Percentiles rank a stretch among this genome's conserved stretches.
Conservation (phyloP, 1,140 invertebrate species). For the Achroia grisella region DNA sequence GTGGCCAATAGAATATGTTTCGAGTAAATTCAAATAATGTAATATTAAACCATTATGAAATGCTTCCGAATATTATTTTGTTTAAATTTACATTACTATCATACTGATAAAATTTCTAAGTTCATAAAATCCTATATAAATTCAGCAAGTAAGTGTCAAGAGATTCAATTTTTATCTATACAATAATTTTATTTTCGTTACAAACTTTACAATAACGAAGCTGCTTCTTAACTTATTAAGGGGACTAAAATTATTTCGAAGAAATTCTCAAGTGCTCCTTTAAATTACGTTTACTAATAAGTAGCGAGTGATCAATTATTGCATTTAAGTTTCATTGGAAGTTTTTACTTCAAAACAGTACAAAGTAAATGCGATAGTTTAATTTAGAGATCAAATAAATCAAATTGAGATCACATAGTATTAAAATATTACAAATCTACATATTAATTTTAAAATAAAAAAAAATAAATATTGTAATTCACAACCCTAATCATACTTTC, state of each 20-base stretch:
- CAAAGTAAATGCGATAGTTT: slow-evolving; percentile 56
- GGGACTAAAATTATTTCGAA: slow-evolving; percentile 36
- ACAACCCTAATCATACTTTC: slow-evolving; percentile 64
- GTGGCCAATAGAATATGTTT: too few species aligned
- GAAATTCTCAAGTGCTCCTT: slow-evolving; percentile 34
- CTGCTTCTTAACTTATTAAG: slow-evolving; percentile 45
- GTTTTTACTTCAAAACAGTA: slow-evolving; percentile 25
- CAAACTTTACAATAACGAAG: slow-evolving; percentile 32
- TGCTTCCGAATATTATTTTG: slow-evolving; percentile 1
- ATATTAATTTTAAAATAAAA: slow-evolving; percentile 27
- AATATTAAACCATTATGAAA: too few species aligned
- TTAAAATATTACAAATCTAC: slow-evolving; percentile 29
- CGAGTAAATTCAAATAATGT: too few species aligned
- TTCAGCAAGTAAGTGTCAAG: slow-evolving; percentile 33
- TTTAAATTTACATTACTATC: slow-evolving; percentile 16
- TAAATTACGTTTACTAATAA: slow-evolving; percentile 36
- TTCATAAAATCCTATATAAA: slow-evolving; percentile 22
- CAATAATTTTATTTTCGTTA: slow-evolving; percentile 21
- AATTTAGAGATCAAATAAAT: slow-evolving; percentile 62
- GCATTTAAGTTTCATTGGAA: slow-evolving; percentile 25
- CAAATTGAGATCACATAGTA: slow-evolving; percentile 57
- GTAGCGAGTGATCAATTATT: slow-evolving; percentile 39
- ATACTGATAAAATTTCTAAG: slow-evolving; percentile 33
- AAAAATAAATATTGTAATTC: slow-evolving; percentile 62
- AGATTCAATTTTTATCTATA: slow-evolving; percentile 37